Conservation (phyloP, 1,140 invertebrate genomes). For the Aphis craccivora region DNA sequence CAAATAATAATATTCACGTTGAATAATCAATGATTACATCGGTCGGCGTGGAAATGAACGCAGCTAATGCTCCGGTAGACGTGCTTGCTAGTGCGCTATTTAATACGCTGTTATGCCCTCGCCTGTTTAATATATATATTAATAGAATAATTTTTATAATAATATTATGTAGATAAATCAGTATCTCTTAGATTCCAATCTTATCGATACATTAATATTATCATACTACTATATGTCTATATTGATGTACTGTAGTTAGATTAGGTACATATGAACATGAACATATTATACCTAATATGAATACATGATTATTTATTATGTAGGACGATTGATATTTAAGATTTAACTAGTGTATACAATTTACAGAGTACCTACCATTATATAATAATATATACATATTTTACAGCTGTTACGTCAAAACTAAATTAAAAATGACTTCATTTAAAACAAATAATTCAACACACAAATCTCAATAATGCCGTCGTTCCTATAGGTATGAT, state of each 20-base stretch:
- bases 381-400: background rate
- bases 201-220: background rate
- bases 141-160: background rate
- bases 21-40: constrained; percentile 69
- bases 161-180: background rate
- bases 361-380: background rate
- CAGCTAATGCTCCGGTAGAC: constrained; percentile 84
- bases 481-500: background rate
- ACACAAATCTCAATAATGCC: background rate
- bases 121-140: background rate
- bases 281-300: too few species aligned
- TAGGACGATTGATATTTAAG: background rate
- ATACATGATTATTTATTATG: background rate
- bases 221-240: background rate
- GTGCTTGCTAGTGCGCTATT: constrained; percentile 73
- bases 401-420: background rate
- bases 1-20: background rate
- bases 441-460: background rate
- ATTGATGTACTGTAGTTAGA: background rate
- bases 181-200: background rate
- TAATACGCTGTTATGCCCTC: background rate
- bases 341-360: background rate
- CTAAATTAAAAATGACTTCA: background rate
- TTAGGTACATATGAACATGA: too few species aligned
- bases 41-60: constrained; percentile 91